Evolutionary conservation across 2,888 invertebrate species (phyloP), one percentile per base, ranked within the genome.

Genomic region (Muscina levida): DNA sequence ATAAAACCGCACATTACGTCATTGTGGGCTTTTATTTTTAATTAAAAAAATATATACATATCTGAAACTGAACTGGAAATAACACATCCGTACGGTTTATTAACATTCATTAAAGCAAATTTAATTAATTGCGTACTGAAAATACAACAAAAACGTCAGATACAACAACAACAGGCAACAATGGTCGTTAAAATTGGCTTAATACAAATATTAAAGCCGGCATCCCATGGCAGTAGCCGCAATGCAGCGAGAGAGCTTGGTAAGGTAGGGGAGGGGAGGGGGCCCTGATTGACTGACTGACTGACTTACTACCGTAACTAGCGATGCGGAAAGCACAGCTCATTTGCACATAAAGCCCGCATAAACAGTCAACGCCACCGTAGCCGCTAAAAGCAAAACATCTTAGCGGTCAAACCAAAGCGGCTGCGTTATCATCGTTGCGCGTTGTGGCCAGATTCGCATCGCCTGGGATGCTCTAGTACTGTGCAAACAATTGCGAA

Each of bases 171-270:
- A 83, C 66, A 78, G 82, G 70, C 26, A 79, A 74, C 46, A 73
- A 66, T 56, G 57, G 77, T 79, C 82, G 82, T 84, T 85, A 85
- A 84, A 85, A 83, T 83, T 83, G 85, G 84, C 84, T 31, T 31
- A 31, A 83, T 83, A 83, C 78, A 79, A 83, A 84, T 83, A 82
- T 82, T 73, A 26, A 48, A 56, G 57, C 19, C 19, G 19, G 59
- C 53, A 74, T 56, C 65, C 39, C 19, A 31, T 31, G 31, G 31
- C 31, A 31, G n/a, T n/a, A n/a, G n/a, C n/a, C n/a, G n/a, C n/a
- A n/a, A n/a, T n/a, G n/a, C n/a, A n/a, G n/a, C n/a, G n/a, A n/a
- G n/a, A n/a, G n/a, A n/a, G n/a, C n/a, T n/a, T n/a, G n/a, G n/a
- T n/a, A n/a, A n/a, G n/a, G n/a, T n/a, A n/a, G n/a, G n/a, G n/a